Conservation (phyloP, 2,888 invertebrate species). For the Gymnosoma rotundatum region DNA sequence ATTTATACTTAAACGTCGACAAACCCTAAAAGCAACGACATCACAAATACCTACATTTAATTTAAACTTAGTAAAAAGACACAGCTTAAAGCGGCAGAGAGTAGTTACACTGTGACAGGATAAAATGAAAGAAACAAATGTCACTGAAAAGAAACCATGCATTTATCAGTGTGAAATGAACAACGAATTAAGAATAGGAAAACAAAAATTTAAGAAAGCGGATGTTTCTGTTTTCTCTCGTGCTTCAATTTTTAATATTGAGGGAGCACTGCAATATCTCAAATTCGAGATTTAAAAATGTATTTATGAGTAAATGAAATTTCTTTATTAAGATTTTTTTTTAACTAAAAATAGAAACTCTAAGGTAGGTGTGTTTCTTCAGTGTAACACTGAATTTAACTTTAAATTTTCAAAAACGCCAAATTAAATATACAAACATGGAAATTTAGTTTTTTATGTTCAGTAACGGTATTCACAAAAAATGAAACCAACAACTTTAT, state of each 20-base stretch:
- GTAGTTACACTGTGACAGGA: slow-evolving; percentile 34
- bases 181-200: not conserved
- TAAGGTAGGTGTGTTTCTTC: not conserved
- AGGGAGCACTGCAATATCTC: slow-evolving; percentile 29
- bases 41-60: not conserved
- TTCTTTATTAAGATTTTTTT: not conserved
- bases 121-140: slow-evolving; percentile 46
- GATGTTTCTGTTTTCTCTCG: slow-evolving; percentile 29
- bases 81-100: slow-evolving; percentile 15
- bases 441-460: not conserved
- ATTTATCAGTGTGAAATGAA: slow-evolving; percentile 14
- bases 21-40: no score
- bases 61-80: slow-evolving; percentile 28
- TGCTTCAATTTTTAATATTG: slow-evolving; percentile 15
- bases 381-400: not conserved
- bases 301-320: not conserved
- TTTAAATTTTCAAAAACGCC: not conserved
- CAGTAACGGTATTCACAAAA: not conserved
- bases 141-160: slow-evolving; percentile 53
- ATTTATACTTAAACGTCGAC: no score
- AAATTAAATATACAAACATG: no score
- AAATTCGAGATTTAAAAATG: not conserved
- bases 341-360: slow-evolving; percentile 27
- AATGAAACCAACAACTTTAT: no score
- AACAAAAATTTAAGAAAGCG: slow-evolving; percentile 9